phyloP scores from a whole-genome alignment of 2,888 invertebrate species.

The Campoplex capitator region DNA sequence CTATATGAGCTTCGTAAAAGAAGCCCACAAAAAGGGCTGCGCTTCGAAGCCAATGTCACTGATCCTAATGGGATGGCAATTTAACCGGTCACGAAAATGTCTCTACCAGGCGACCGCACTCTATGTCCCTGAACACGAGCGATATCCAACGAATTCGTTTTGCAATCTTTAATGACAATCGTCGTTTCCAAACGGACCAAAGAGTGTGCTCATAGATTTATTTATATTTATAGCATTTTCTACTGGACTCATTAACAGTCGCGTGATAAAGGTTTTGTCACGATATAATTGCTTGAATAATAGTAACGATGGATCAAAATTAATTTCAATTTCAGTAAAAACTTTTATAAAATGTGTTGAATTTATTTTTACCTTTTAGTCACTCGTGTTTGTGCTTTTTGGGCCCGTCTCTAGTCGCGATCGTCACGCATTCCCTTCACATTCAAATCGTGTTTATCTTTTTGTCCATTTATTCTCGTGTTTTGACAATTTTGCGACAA shows the following conservation, averaged over 20 bases:
- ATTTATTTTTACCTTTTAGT: background rate
- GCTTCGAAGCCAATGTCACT: slow-evolving; percentile 49
- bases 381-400: background rate
- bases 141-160: slow-evolving; percentile 60
- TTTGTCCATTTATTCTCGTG: background rate
- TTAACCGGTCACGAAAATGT: slow-evolving; percentile 76
- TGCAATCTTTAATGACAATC: slow-evolving; percentile 47
- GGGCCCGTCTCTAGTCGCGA: background rate
- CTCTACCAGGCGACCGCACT: slow-evolving; percentile 72
- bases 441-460: background rate
- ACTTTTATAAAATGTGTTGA: background rate
- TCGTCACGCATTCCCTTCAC: background rate
- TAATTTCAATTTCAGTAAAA: background rate
- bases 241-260: background rate
- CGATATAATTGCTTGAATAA: background rate
- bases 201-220: background rate
- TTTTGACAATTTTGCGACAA: background rate
- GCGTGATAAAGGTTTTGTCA: too few species aligned
- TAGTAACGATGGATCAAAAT: background rate
- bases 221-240: slow-evolving; percentile 3
- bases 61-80: slow-evolving; percentile 75
- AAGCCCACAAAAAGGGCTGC: slow-evolving; percentile 39
- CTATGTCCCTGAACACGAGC: slow-evolving; percentile 49
- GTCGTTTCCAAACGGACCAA: slow-evolving; percentile 43
- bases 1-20: slow-evolving; percentile 60